Evolutionary conservation across 2,113 vertebrate species (phyloP).

Genomic region (Microcebus tavaratra): DNA sequence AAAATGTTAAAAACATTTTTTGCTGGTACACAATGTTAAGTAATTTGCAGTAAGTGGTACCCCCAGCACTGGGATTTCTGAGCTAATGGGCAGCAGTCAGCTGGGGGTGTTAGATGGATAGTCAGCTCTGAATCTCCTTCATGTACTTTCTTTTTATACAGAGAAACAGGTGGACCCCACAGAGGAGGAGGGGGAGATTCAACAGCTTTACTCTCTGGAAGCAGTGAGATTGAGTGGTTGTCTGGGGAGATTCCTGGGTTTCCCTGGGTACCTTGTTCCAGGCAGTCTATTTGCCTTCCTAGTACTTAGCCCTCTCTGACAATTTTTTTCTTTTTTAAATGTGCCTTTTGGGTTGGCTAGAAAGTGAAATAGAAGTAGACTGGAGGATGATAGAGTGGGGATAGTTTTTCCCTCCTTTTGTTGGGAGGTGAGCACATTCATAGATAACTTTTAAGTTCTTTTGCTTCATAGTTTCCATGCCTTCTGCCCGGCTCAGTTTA

Average conservation of each 20-base stretch:
- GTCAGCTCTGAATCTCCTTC: background rate
- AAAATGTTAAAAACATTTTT: conserved; percentile 80
- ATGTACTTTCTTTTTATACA: background rate
- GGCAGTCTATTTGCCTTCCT: conserved; percentile 67
- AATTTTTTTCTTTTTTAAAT: conserved; percentile 44
- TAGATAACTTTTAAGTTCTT: background rate
- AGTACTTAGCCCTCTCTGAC: conserved; percentile 62
- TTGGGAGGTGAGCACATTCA: conserved; percentile 46
- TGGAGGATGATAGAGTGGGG: background rate
- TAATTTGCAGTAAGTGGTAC: conserved; percentile 49
- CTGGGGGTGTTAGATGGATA: background rate
- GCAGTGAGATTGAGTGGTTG: conserved; percentile 8
- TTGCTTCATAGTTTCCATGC: background rate
- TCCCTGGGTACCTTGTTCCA: conserved; percentile 26
- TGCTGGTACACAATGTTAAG: conserved; percentile 63
- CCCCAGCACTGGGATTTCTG: conserved; percentile 34
- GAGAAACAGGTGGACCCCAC: conserved; percentile 38
- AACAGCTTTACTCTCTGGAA: conserved; percentile 34
- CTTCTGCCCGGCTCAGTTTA: background rate
- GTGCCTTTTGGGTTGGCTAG: conserved; percentile 77
- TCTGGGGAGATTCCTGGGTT: background rate
- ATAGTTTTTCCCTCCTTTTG: background rate
- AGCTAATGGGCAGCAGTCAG: conserved; percentile 35
- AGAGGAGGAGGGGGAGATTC: background rate
- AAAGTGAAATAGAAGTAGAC: conserved; percentile 49